Conservation (phyloP, 1,140 invertebrate genomes). For the Semibalanus balanoides region DNA sequence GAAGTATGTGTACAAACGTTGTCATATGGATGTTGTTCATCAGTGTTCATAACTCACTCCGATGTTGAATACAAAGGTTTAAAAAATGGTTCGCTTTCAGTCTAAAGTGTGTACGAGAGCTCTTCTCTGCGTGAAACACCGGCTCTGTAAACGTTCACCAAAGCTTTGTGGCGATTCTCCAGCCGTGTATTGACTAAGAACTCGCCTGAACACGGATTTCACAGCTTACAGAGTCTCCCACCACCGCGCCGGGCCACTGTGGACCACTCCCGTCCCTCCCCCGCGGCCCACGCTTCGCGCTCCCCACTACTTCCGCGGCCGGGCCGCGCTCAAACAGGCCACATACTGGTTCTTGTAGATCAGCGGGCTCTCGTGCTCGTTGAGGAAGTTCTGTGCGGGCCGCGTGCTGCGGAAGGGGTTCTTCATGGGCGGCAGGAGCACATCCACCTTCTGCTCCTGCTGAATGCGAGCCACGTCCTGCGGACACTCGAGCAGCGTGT, state of each 20-base stretch:
- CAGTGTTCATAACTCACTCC: no score
- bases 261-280: neutral
- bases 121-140: no score
- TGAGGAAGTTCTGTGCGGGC: slow-evolving; percentile 57
- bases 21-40: no score
- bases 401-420: slow-evolving; percentile 50
- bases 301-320: neutral
- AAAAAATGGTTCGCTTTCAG: no score
- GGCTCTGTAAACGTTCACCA: no score
- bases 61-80: no score
- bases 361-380: slow-evolving; percentile 47
- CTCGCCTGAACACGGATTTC: neutral
- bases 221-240: neutral
- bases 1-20: no score
- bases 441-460: neutral
- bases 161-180: neutral
- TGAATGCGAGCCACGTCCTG: neutral
- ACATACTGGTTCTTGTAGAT: slow-evolving; percentile 56
- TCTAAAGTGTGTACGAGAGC: no score
- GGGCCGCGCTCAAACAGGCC: neutral
- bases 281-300: no score
- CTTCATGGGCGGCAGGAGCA: slow-evolving; percentile 26
- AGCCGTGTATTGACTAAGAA: neutral
- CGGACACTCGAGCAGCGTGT: neutral
- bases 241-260: no score